These are phyloP conservation scores for Criorhina ranunculi DNA, from an alignment of 2,888 invertebrate genomes.

Conservation along the genomic window DNA sequence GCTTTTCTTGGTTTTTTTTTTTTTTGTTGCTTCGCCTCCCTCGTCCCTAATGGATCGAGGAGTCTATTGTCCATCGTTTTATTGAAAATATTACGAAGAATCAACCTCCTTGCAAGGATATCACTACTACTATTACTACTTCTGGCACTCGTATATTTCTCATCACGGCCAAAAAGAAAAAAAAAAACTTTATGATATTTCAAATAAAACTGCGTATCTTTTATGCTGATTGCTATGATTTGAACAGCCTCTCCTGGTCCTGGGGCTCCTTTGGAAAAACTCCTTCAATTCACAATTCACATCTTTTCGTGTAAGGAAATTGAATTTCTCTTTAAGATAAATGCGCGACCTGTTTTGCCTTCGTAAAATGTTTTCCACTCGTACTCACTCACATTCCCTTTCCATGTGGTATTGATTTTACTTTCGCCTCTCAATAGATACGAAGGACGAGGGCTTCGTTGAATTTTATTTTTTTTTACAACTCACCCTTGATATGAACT, in stretches of 20 bases:
- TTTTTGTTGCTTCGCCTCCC: neutral
- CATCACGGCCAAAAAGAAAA: constrained; percentile 13
- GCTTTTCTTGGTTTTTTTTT: constrained; percentile 50
- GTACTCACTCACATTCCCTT: neutral
- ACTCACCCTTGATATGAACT: constrained; percentile 55
- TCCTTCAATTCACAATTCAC: constrained; percentile 72
- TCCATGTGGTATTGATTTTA: constrained; percentile 65
- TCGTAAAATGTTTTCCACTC: constrained; percentile 48
- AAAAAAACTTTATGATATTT: constrained; percentile 61
- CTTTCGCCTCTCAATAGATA: constrained; percentile 18
- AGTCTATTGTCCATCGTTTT: constrained; percentile 68
- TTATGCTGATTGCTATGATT: constrained; percentile 70
- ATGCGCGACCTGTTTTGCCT: constrained; percentile 63
- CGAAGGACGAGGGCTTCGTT: constrained; percentile 13
- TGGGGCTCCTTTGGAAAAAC: constrained; percentile 26
- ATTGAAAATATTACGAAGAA: constrained; percentile 55
- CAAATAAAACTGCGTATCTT: constrained; percentile 57
- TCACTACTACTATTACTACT: no score
- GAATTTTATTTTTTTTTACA: constrained; percentile 7
- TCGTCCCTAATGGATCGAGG: constrained; percentile 56
- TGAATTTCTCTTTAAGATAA: constrained; percentile 74
- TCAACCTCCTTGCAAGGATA: constrained; percentile 21
- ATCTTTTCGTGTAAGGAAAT: constrained; percentile 71
- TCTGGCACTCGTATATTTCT: constrained; percentile 5
- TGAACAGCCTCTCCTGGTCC: constrained; percentile 32